Evolutionary conservation across 2,113 vertebrate genomes (phyloP), one percentile per base, ranked within the genome.

Genomic region (Chinchilla lanigera): DNA sequence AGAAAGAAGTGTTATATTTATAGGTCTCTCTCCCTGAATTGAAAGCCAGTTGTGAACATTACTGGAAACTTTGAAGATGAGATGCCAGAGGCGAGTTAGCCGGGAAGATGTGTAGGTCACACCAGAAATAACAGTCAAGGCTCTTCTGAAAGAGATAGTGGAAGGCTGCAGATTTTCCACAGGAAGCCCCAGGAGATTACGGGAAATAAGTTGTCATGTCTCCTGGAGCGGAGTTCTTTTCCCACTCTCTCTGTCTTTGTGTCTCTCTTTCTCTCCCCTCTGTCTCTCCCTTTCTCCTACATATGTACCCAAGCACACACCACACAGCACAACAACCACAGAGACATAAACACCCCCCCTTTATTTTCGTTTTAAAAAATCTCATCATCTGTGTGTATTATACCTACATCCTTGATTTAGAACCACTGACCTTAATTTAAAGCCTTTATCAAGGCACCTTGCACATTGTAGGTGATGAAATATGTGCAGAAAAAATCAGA

Each of bases 31-130:
- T 97, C 86, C 91, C 88, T 91, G 91, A 98, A 98, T 96, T 97
- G 95, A 98, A 98, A 98, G 91, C 94, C 73, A 97, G 95, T 97
- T 98, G 96, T 98, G 96, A 98, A 98, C 97, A 97, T 97, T 97
- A 93, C 69, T 77, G 93, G 94, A 97, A 97, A 93, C 96, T 98
- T 98, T 97, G 96, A 98, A 97, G 97, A 97, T 97, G 83, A 98
- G 95, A 94, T 98, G 92, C 95, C 97, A 94, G 2, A 96, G 96
- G 97, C 95, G 93, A 98, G 54, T 75, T 47, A 98, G 93, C 98
- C 98, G 92, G 97, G 96, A 98, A 98, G 98, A 93, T 97, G 89
- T 97, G 91, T 93, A 93, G 50, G 6, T 71, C 97, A 86, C 89
- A 78, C 69, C 96, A 98, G 95, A 98, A 98, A 95, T 80, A 98